Evolutionary conservation across 64 coral and sea anemone species (phyloP).

Genomic region (Stylophora pistillata): DNA sequence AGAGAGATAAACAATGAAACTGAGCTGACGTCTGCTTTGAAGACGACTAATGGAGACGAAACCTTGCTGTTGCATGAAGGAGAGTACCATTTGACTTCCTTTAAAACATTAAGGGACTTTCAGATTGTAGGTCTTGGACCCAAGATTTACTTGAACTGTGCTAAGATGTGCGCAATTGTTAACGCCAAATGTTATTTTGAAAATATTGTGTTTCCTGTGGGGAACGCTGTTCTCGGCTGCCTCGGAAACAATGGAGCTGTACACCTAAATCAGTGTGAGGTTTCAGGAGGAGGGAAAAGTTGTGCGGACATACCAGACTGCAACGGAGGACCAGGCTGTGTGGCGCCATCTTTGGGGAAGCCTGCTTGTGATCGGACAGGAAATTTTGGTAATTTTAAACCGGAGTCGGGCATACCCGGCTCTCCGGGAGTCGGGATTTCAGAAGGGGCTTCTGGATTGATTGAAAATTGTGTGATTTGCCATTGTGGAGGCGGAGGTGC

Average conservation of each 20-base stretch:
- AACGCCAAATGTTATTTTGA: conserved; percentile 43
- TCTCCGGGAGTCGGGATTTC: conserved; percentile 30
- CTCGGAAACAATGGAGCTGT: neutral
- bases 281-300: conserved; percentile 62
- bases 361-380: conserved; percentile 52
- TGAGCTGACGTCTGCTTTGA: conserved; percentile 26
- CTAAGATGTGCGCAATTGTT: neutral
- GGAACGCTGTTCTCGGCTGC: conserved; percentile 21
- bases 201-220: conserved; percentile 58
- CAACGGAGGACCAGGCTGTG: conserved; percentile 65
- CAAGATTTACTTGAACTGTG: neutral
- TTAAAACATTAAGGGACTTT: neutral
- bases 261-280: conserved; percentile 33
- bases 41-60: neutral
- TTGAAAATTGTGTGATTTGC: conserved; percentile 51
- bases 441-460: neutral
- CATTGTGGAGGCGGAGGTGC: conserved; percentile 69
- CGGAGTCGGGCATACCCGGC: conserved; percentile 22
- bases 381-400: conserved; percentile 20
- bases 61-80: conserved; percentile 66
- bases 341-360: conserved; percentile 18
- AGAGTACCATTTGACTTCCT: conserved; percentile 18
- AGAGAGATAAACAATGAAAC: conserved; percentile 17
- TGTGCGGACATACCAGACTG: conserved; percentile 87
- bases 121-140: conserved; percentile 50